Conservation (phyloP, 2,797 vertebrate genomes). For the Hemitrygon akajei region DNA sequence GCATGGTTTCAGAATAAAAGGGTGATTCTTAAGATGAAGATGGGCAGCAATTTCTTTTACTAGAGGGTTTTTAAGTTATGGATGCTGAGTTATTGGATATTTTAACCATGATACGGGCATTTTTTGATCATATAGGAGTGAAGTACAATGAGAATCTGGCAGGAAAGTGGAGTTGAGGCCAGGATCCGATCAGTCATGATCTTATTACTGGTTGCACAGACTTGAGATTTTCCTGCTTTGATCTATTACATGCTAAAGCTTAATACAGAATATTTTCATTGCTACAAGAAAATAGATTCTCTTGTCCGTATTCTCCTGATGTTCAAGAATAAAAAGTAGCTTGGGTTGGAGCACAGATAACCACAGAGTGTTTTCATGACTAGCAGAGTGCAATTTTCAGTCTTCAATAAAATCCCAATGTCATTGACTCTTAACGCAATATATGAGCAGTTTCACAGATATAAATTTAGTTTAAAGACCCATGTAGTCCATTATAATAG, state of each 20-base stretch:
- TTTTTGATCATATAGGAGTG: too few relatives aligned
- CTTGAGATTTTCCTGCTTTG: too few relatives aligned
- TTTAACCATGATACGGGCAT: too few relatives aligned
- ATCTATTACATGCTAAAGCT: neutral
- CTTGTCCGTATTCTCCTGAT: neutral
- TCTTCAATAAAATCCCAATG: neutral
- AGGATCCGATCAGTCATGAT: too few relatives aligned
- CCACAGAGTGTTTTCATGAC: neutral
- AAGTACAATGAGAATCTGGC: too few relatives aligned
- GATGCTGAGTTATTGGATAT: too few relatives aligned
- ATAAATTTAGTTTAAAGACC: neutral
- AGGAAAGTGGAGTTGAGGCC: too few relatives aligned
- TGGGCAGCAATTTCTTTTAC: too few relatives aligned
- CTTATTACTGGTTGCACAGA: too few relatives aligned
- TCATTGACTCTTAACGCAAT: neutral
- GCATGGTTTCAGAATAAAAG: too few relatives aligned
- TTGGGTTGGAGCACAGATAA: neutral
- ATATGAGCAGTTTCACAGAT: neutral
- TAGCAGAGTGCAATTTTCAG: neutral
- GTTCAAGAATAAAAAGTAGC: neutral
- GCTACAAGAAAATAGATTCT: neutral
- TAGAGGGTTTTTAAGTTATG: too few relatives aligned
- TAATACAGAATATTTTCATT: neutral
- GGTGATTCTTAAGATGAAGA: too few relatives aligned
- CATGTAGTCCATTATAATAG: neutral